Base-by-base conservation (phyloP, 92 coral and sea anemone genomes). In the Epizoanthus scotinus region DNA sequence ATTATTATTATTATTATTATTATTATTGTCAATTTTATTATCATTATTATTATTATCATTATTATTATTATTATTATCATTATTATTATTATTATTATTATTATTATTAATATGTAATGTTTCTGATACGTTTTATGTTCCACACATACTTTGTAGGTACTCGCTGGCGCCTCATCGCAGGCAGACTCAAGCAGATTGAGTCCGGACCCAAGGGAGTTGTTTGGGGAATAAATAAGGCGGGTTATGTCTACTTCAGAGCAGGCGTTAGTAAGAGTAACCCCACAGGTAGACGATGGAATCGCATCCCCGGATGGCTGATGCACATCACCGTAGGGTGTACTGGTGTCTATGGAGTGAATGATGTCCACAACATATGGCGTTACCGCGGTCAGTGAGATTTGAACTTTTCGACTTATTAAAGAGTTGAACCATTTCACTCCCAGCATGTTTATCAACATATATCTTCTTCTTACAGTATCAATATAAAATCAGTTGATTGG, bases 81-180 rank as follows among this genome's bases (percentile, higher is more conserved):
- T n/a, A n/a, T n/a, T n/a, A n/a, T n/a, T n/a, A n/a, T n/a, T n/a
- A n/a, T n/a, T n/a, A n/a, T n/a, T n/a, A n/a, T n/a, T n/a, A n/a
- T n/a, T n/a, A n/a, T n/a, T n/a, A n/a, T n/a, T n/a, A 3, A 34
- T 34, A 34, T 34, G 40, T 34, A 34, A 34, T 6, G 40, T 34
- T 34, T 5, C 40, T 34, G 40, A 34, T 34, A 34, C 6, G n/a
- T 0, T 34, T 34, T 34, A 0, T 6, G 5, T 34, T 3, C 40
- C 6, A 34, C 5, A 34, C 40, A 6, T 34, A 34, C 3, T 34
- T 5, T 34, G 3, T 34, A 63, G 67, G 67, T 63, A 21, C 67
- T 63, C 67, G 38, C 7, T 63, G 67, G 67, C 67, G 67, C 8
- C 18, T 63, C 17, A 63, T 63, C 5, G 67, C 28, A 25, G 67